Evolutionary conservation across 2,797 vertebrate genomes (phyloP).

Genomic region (Anguilla megastoma): DNA sequence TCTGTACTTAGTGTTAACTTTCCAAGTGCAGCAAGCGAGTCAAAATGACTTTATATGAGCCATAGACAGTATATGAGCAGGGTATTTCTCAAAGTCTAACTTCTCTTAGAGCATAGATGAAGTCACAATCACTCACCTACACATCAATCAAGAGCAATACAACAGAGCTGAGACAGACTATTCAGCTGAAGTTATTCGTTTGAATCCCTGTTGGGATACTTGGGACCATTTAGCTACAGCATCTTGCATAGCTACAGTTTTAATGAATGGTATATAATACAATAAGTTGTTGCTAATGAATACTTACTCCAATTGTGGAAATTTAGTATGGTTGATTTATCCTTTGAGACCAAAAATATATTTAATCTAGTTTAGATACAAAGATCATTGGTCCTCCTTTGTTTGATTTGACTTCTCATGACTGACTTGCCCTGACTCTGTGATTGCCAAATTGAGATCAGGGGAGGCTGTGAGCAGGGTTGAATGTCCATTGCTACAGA

Average conservation of each 20-base stretch:
- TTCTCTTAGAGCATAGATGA: neutral
- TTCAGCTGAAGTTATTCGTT: neutral
- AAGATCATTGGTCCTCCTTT: neutral
- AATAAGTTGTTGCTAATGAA: neutral
- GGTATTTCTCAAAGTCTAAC: neutral
- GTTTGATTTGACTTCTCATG: neutral
- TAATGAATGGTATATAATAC: neutral
- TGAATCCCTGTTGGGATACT: neutral
- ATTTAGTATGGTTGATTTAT: neutral
- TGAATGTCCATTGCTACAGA: neutral
- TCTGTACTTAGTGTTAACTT: slow-evolving; percentile 13
- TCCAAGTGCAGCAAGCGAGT: neutral
- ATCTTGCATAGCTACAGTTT: neutral
- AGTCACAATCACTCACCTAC: neutral
- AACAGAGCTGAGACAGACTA: neutral
- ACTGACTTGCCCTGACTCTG: neutral
- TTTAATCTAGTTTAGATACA: neutral
- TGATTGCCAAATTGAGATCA: neutral
- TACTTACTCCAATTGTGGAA: neutral
- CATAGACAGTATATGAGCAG: neutral
- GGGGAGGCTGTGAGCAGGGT: neutral
- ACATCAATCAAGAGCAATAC: neutral
- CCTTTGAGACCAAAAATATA: neutral
- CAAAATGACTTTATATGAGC: neutral
- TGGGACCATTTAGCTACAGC: neutral